A percentile compares a stretch with the other conserved stretches of the same genome.
Conservation (phyloP, 2,888 invertebrate species). For the Sycophila texana region DNA sequence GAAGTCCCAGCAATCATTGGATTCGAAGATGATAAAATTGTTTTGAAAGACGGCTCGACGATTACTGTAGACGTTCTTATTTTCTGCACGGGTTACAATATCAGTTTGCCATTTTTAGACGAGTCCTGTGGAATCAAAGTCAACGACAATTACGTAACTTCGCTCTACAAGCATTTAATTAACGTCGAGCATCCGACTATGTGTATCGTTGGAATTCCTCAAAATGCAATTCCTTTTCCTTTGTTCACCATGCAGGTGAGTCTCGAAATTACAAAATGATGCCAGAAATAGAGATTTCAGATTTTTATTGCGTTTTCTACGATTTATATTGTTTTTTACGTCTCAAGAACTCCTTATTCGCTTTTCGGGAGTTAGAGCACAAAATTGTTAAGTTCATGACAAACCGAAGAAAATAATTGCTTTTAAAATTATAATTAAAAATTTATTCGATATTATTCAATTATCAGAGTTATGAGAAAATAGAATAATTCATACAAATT, state of each 20-base stretch:
- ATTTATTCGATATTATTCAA: too few species aligned
- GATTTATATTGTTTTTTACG: too few species aligned
- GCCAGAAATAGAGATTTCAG: too few species aligned
- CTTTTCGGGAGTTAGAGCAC: too few species aligned
- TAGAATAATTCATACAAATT: too few species aligned
- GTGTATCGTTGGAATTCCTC: conserved; percentile 85
- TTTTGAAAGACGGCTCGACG: conserved; percentile 78
- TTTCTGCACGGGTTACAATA: conserved; percentile 87
- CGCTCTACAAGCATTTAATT: conserved; percentile 86
- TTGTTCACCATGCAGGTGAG: conserved; percentile 85
- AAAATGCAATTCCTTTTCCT: conserved; percentile 82
- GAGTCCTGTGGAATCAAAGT: conserved; percentile 78
- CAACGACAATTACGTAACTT: conserved; percentile 79
- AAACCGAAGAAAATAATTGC: too few species aligned
- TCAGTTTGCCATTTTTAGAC: conserved; percentile 83
- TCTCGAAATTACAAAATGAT: too few species aligned
- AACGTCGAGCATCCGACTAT: conserved; percentile 86
- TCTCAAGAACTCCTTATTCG: too few species aligned
- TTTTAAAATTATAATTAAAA: too few species aligned
- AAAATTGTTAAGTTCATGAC: too few species aligned
- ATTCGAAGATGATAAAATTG: conserved; percentile 29
- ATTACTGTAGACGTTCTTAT: conserved; percentile 82
- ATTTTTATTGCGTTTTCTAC: too few species aligned
- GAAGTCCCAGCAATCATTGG: conserved; percentile 29
- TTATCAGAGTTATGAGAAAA: too few species aligned